Conservation (phyloP, 2,888 invertebrate species). For the Mimachlamys varia region DNA sequence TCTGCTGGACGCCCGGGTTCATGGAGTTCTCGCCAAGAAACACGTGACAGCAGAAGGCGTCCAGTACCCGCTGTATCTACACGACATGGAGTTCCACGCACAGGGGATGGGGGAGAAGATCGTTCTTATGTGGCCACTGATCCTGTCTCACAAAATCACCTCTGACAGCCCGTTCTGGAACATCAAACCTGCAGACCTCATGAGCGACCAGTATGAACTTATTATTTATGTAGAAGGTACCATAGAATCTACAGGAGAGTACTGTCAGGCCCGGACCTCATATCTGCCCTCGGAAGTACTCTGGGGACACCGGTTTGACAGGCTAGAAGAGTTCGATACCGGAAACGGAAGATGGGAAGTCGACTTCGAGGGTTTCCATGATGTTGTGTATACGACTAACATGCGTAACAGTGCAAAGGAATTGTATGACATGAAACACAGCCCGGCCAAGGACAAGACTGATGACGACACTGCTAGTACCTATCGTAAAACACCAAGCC, state of each 20-base stretch:
- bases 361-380: slow-evolving; percentile 72
- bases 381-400: slow-evolving; percentile 68
- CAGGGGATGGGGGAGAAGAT: slow-evolving; percentile 95
- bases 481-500: background rate
- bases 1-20: slow-evolving; percentile 86
- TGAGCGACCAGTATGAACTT: slow-evolving; percentile 89
- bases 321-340: slow-evolving; percentile 72
- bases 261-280: slow-evolving; percentile 82
- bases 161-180: slow-evolving; percentile 93
- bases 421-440: slow-evolving; percentile 54
- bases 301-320: slow-evolving; percentile 78
- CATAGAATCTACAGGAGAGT: slow-evolving; percentile 91
- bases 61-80: slow-evolving; percentile 87
- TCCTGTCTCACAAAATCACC: slow-evolving; percentile 96
- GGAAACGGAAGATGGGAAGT: slow-evolving; percentile 72
- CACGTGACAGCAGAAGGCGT: slow-evolving; percentile 69
- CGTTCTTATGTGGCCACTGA: slow-evolving; percentile 99
- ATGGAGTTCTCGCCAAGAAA: slow-evolving; percentile 68
- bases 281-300: slow-evolving; percentile 80
- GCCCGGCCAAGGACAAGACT: slow-evolving; percentile 18
- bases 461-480: background rate
- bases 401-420: slow-evolving; percentile 66
- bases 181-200: slow-evolving; percentile 93
- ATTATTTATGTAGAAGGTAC: slow-evolving; percentile 95
- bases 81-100: slow-evolving; percentile 94